A percentile compares a stretch with the other conserved stretches of the same genome.
Evolutionary conservation across 2,888 invertebrate genomes (phyloP).

Genomic region (Agonum fuliginosum): DNA sequence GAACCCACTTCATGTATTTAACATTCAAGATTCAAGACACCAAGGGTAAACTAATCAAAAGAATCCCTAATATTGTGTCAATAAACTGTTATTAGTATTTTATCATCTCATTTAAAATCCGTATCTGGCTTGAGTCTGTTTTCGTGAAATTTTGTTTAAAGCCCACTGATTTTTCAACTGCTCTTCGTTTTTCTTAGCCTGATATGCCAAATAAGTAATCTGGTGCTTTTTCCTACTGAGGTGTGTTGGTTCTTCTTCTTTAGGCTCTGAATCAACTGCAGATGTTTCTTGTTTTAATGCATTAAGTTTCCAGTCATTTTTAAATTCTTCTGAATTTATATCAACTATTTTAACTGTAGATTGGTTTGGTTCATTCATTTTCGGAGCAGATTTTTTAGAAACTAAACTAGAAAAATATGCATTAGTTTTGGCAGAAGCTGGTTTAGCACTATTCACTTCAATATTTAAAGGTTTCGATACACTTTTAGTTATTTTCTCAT

Average conservation of each 20-base stretch:
- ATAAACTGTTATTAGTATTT: too few species aligned
- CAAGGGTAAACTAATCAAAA: too few species aligned
- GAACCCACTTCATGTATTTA: neutral
- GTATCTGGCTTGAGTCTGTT: constrained; percentile 96
- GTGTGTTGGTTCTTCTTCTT: constrained; percentile 75
- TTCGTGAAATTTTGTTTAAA: constrained; percentile 86
- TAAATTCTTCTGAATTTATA: constrained; percentile 86
- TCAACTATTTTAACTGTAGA: constrained; percentile 83
- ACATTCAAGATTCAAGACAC: neutral
- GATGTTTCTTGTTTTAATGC: constrained; percentile 80
- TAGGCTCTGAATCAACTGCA: constrained; percentile 70
- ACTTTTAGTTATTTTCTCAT: neutral
- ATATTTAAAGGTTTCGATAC: neutral
- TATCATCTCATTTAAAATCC: constrained; percentile 86
- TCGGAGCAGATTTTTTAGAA: constrained; percentile 59
- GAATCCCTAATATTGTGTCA: too few species aligned
- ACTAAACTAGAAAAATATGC: neutral
- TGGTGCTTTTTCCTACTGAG: constrained; percentile 90
- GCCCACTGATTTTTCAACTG: constrained; percentile 97
- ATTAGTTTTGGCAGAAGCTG: neutral
- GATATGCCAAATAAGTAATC: constrained; percentile 94
- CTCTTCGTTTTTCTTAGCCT: constrained; percentile 93
- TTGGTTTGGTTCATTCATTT: neutral
- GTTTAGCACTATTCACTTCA: constrained; percentile 48
- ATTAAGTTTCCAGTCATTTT: constrained; percentile 87